Evolutionary conservation across 1,140 invertebrate species (phyloP).

Genomic region (Cherax destructor): DNA sequence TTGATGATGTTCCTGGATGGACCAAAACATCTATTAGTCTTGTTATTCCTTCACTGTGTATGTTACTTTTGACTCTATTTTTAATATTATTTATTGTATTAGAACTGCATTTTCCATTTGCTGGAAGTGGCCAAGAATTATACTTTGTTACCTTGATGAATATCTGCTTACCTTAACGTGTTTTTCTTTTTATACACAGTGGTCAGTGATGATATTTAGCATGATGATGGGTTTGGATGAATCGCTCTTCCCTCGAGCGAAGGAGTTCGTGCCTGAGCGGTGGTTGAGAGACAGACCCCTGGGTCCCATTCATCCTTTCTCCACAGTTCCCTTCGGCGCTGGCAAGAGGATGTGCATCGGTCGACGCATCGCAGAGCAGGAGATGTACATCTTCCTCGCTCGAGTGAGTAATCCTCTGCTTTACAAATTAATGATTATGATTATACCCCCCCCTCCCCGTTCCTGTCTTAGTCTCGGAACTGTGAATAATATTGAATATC

Average conservation of each 20-base stretch:
- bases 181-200: not conserved
- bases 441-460: too few relatives aligned
- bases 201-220: slow-evolving; percentile 1
- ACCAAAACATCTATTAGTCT: too few relatives aligned
- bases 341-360: slow-evolving; percentile 56
- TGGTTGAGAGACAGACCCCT: slow-evolving; percentile 47
- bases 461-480: too few relatives aligned
- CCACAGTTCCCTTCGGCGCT: slow-evolving; percentile 30
- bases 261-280: slow-evolving; percentile 42
- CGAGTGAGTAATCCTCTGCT: not conserved
- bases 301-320: slow-evolving; percentile 47
- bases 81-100: too few relatives aligned
- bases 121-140: too few relatives aligned
- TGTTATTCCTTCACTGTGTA: too few relatives aligned
- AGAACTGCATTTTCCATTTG: too few relatives aligned
- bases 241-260: slow-evolving; percentile 19
- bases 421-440: too few relatives aligned
- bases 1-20: too few relatives aligned
- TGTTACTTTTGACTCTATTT: too few relatives aligned
- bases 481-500: too few relatives aligned
- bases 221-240: slow-evolving; percentile 44
- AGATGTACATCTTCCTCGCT: slow-evolving; percentile 17
- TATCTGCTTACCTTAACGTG: not conserved
- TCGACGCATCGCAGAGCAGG: slow-evolving; percentile 38
- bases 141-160: too few relatives aligned